A percentile compares a stretch with the other conserved stretches of the same genome.
Evolutionary conservation across 2,888 invertebrate genomes (phyloP).

Genomic region (Terebella lapidaria): DNA sequence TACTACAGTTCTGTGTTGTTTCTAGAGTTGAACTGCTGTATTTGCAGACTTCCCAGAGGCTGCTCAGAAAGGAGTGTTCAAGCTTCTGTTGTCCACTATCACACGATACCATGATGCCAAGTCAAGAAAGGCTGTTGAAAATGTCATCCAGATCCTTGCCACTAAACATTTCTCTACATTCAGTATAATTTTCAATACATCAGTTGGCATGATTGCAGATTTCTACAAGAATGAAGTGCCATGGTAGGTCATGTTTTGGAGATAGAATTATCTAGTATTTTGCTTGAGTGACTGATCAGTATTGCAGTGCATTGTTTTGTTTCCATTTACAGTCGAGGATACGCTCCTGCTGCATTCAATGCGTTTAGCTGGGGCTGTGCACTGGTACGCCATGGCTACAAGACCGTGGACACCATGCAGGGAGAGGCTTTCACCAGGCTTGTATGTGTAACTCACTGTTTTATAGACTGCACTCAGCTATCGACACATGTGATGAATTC

Average conservation of each 20-base stretch:
- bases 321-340: conserved; percentile 30
- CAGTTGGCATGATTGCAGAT: conserved; percentile 64
- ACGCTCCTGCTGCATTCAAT: conserved; percentile 35
- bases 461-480: no score
- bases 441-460: conserved; percentile 18
- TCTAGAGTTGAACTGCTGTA: background rate
- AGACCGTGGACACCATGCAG: conserved; percentile 19
- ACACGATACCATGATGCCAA: conserved; percentile 74
- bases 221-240: conserved; percentile 63
- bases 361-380: conserved; percentile 40
- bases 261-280: background rate
- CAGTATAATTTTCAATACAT: conserved; percentile 65
- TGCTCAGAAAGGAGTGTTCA: conserved; percentile 73
- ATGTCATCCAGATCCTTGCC: conserved; percentile 65
- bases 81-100: conserved; percentile 70
- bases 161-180: conserved; percentile 67
- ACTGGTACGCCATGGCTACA: conserved; percentile 21
- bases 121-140: conserved; percentile 71
- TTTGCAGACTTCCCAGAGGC: conserved; percentile 71
- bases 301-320: background rate
- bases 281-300: background rate
- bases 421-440: conserved; percentile 28
- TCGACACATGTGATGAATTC: no score
- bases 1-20: no score
- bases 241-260: conserved; percentile 63